These are phyloP conservation scores for Peromyscus aztecus DNA, from an alignment of 2,797 vertebrate species.

Conservation along the genomic window DNA sequence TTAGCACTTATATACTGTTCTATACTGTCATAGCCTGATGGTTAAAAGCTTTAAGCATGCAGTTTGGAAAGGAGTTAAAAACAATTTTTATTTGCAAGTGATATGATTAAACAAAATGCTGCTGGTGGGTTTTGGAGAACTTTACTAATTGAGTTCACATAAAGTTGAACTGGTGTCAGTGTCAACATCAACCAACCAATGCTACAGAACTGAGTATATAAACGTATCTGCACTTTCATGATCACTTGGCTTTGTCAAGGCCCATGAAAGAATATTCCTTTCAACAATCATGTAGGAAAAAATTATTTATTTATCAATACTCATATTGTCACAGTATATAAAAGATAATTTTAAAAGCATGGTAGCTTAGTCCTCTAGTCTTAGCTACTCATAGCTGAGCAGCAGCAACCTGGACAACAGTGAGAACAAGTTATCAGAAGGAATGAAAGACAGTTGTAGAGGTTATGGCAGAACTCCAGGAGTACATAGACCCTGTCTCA, in stretches of 20 bases:
- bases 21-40: background rate
- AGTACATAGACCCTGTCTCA: background rate
- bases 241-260: constrained; percentile 10
- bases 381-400: background rate
- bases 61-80: background rate
- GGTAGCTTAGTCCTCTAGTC: background rate
- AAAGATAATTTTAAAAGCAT: background rate
- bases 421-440: background rate
- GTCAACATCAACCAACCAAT: background rate
- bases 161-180: background rate
- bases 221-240: background rate
- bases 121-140: background rate
- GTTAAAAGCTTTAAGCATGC: background rate
- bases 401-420: background rate
- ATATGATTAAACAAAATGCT: background rate
- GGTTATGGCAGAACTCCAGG: background rate
- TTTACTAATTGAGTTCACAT: background rate
- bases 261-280: background rate
- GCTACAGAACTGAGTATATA: background rate
- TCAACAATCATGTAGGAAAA: background rate
- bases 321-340: background rate
- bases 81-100: background rate
- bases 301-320: background rate
- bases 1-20: background rate
- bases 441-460: background rate